phyloP scores from a whole-genome alignment of 2,888 invertebrate species.

The Melanophora roralis region DNA sequence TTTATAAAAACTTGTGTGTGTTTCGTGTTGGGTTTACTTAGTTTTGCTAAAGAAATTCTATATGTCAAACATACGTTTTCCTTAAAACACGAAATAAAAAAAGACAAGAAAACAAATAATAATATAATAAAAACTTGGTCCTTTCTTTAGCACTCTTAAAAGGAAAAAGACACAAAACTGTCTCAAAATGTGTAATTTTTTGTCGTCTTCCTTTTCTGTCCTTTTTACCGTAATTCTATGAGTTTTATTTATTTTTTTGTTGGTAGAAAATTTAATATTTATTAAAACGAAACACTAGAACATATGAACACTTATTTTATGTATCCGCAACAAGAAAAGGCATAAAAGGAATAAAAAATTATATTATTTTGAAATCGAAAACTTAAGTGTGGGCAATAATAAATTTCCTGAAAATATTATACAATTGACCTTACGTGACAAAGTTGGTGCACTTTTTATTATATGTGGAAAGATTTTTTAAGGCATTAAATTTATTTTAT shows the following conservation, averaged over 20 bases:
- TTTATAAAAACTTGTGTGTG: neutral
- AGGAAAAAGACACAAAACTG: neutral
- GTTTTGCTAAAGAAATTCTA: constrained; percentile 16
- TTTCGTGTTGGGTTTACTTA: neutral
- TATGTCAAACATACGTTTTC: constrained; percentile 34
- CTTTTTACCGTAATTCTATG: constrained; percentile 9
- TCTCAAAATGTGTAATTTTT: constrained; percentile 48
- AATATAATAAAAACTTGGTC: constrained; percentile 39
- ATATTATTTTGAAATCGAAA: neutral
- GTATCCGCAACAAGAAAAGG: neutral
- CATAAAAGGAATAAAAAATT: neutral
- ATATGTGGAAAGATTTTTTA: no score
- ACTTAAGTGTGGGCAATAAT: neutral
- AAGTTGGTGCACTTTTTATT: no score
- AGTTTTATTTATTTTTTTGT: neutral
- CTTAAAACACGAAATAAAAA: constrained; percentile 4
- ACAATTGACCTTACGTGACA: neutral
- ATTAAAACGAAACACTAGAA: constrained; percentile 33
- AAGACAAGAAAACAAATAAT: neutral
- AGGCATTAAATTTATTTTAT: no score
- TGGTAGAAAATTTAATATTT: constrained; percentile 48
- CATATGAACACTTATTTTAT: constrained; percentile 24
- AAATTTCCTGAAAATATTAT: neutral
- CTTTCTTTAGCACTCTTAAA: constrained; percentile 13
- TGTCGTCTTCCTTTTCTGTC: constrained; percentile 5